Evolutionary conservation across 2,113 vertebrate genomes (phyloP).

Genomic region (Chionodraco myersi): DNA sequence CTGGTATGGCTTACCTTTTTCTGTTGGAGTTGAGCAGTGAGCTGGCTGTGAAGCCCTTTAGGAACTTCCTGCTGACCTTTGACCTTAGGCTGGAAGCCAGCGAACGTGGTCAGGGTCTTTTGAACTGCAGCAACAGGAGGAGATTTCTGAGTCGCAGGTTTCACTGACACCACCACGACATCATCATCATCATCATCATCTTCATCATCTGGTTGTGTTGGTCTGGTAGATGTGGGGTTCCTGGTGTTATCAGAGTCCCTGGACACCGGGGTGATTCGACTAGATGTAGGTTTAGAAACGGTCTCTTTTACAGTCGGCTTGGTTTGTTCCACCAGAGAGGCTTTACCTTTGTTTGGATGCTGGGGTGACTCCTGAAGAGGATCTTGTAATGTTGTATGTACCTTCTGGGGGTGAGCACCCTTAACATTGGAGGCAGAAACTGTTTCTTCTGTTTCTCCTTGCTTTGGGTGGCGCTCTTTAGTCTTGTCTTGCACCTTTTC

Average conservation of each 20-base stretch:
- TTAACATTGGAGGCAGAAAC: background rate
- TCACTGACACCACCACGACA: constrained; percentile 66
- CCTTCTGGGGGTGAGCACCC: constrained; percentile 25
- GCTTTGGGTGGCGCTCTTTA: background rate
- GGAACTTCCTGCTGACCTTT: constrained; percentile 57
- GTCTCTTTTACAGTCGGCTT: constrained; percentile 5
- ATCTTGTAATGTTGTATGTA: background rate
- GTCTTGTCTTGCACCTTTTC: background rate
- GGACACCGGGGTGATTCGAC: background rate
- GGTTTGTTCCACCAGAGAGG: background rate
- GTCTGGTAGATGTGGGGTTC: background rate
- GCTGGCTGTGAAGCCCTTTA: constrained; percentile 74
- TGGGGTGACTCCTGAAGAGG: background rate
- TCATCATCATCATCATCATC: constrained; percentile 72
- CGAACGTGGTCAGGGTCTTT: constrained; percentile 74
- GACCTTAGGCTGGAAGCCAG: constrained; percentile 66
- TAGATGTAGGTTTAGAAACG: background rate
- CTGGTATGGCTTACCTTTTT: constrained; percentile 86
- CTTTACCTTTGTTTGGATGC: background rate
- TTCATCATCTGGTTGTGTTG: constrained; percentile 8
- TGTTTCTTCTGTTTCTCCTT: background rate
- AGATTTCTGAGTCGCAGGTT: constrained; percentile 62
- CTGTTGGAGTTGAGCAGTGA: constrained; percentile 87
- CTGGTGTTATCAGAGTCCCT: background rate
- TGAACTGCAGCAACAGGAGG: constrained; percentile 65